These are phyloP conservation scores for Drosophila arizonae DNA, from an alignment of 1,140 invertebrate species.

Conservation along the genomic window DNA sequence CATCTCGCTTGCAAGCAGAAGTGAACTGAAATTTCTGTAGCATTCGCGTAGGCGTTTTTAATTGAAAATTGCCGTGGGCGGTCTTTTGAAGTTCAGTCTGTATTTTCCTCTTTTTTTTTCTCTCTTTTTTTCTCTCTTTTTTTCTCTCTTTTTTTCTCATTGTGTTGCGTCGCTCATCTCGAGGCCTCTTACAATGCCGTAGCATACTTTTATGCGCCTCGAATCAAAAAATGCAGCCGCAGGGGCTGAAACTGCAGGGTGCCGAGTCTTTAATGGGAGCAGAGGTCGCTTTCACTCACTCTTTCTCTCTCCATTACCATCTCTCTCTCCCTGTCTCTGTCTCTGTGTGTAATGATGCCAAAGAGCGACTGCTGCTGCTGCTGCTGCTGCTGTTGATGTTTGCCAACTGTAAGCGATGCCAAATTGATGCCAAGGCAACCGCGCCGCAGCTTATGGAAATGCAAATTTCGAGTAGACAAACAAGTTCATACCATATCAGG, in stretches of 20 bases:
- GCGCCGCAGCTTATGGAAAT: constrained; percentile 50
- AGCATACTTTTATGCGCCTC: constrained; percentile 59
- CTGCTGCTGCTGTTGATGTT: constrained; percentile 41
- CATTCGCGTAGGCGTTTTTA: constrained; percentile 71
- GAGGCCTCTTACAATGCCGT: constrained; percentile 9
- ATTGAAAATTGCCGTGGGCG: constrained; percentile 77
- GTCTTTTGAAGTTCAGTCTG: constrained; percentile 64
- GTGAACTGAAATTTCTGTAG: constrained; percentile 23
- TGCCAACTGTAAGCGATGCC: constrained; percentile 66
- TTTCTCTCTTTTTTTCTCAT: too few species aligned
- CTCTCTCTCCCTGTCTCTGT: background rate
- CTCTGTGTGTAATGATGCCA: constrained; percentile 36
- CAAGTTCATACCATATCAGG: constrained; percentile 23
- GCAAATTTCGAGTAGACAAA: constrained; percentile 38
- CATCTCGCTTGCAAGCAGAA: constrained; percentile 12
- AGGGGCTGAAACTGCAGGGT: constrained; percentile 4
- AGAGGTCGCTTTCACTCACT: background rate
- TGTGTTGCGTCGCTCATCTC: background rate
- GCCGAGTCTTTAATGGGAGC: constrained; percentile 1
- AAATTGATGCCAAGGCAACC: constrained; percentile 72
- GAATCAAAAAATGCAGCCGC: constrained; percentile 45
- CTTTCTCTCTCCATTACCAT: background rate
- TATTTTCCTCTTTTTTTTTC: background rate
- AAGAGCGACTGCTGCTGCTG: background rate
- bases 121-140: too few species aligned